Base-by-base conservation (phyloP, 2,888 invertebrate species). In the Dolichopus griseipennis region DNA sequence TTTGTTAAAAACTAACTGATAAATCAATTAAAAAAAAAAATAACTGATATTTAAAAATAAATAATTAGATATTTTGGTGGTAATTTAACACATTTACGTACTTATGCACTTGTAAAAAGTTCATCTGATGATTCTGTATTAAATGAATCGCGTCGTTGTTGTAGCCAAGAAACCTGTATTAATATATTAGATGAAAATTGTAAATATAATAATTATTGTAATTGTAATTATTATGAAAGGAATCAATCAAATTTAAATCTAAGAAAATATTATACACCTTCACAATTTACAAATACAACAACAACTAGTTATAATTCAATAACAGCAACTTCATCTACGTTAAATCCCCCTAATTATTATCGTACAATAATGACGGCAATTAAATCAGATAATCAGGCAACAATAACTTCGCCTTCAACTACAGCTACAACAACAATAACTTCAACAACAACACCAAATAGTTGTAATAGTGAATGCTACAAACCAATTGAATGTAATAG, bases 61-160 rank as follows among this genome's bases (percentile, higher is more conserved):
- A n/a, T 20, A 52, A n/a, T 69, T 74, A 81, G 81, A 76, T 79
- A 78, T 74, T 76, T 79, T 75, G 76, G 79, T 75, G 79, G 81
- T 73, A 79, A 80, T 71, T 80, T 81, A 75, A 80, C 81, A 65
- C 81, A 81, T 75, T 81, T 82, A 76, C 81, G 80, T 72, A 80
- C 81, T 67, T 82, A 82, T 78, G 81, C 82, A 72, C 78, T 82
- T 69, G 80, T 82, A 74, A 79, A 79, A 81, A 82, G 82, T 74
- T 81, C 81, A 73, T 82, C 82, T 69, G 81, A 81, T 76, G 82
- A 82, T 69, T 52, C 52, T 18, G 18, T 52, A 18, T 52, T 52
- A 52, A 52, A 52, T 52, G 52, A 52, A 66, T 80, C 82, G 68
- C 78, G 78, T 74, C 77, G 75, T 75, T 77, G 77, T 74, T 78